Evolutionary conservation across 1,140 invertebrate species (phyloP).

Genomic region (Ceratitis capitata): DNA sequence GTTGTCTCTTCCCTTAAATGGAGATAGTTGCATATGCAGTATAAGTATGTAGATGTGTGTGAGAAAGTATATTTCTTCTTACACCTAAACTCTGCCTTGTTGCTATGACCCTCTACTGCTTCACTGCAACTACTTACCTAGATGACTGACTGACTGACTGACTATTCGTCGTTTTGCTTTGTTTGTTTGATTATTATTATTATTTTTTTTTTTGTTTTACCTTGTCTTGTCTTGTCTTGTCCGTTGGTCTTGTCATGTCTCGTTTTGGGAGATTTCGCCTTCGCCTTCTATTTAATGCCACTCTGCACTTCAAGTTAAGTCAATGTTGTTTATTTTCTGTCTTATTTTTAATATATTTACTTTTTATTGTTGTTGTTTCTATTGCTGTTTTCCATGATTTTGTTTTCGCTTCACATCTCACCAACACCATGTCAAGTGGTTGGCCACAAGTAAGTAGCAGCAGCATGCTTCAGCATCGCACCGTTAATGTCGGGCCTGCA

Average conservation of each 20-base stretch:
- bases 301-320: slow-evolving; percentile 21
- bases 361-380: not conserved
- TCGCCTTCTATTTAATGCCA: slow-evolving; percentile 36
- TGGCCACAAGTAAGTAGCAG: not conserved
- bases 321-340: not conserved
- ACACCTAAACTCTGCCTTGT: not conserved
- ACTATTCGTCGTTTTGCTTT: too few relatives aligned
- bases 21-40: too few relatives aligned
- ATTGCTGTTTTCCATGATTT: not conserved
- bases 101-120: not conserved
- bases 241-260: slow-evolving; percentile 27
- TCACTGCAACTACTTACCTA: not conserved
- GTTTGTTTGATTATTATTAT: too few relatives aligned
- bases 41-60: not conserved
- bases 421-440: slow-evolving; percentile 17
- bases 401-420: not conserved
- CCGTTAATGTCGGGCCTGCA: not conserved
- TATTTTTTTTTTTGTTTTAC: too few relatives aligned
- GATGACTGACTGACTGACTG: not conserved
- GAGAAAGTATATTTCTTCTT: not conserved
- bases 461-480: not conserved
- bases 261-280: slow-evolving; percentile 34
- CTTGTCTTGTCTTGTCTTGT: slow-evolving; percentile 11
- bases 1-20: not conserved
- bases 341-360: too few relatives aligned